Conservation (phyloP, 2,113 vertebrate genomes). For the Pseudorhombus dupliciocellatus region DNA sequence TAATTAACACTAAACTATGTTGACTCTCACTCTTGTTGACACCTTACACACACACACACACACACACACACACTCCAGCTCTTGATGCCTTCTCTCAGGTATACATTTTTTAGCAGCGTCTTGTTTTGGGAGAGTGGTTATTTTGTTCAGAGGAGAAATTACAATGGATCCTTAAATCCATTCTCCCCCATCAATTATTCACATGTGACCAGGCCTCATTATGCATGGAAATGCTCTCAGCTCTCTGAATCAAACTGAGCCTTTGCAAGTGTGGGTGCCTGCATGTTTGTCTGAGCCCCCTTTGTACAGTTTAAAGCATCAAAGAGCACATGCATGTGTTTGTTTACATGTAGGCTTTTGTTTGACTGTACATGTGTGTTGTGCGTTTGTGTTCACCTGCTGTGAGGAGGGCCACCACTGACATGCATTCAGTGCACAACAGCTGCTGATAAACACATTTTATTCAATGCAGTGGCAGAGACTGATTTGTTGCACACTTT, state of each 20-base stretch:
- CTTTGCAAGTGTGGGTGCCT: neutral
- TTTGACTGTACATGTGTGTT: constrained; percentile 1
- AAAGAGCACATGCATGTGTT: neutral
- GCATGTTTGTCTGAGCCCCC: constrained; percentile 19
- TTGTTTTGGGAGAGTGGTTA: constrained; percentile 66
- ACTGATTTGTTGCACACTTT: constrained; percentile 16
- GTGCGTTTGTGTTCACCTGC: constrained; percentile 6
- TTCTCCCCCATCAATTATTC: constrained; percentile 75
- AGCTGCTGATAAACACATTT: constrained; percentile 6
- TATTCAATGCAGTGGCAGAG: constrained; percentile 21
- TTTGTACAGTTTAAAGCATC: constrained; percentile 10
- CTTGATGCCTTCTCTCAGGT: constrained; percentile 1
- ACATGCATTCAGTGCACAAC: constrained; percentile 1
- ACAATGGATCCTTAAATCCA: constrained; percentile 68
- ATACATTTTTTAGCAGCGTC: constrained; percentile 58
- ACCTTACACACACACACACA: constrained; percentile 6
- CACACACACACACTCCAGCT: neutral
- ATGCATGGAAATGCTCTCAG: constrained; percentile 56
- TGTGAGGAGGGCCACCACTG: neutral
- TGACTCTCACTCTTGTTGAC: constrained; percentile 26
- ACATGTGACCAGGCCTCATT: constrained; percentile 68
- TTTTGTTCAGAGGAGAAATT: constrained; percentile 71
- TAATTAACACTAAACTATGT: constrained; percentile 56
- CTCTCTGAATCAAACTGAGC: constrained; percentile 32
- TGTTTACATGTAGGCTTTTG: constrained; percentile 1